These are phyloP conservation scores for Seriola dumerili DNA, from an alignment of 2,113 vertebrate genomes.

Conservation along the genomic window DNA sequence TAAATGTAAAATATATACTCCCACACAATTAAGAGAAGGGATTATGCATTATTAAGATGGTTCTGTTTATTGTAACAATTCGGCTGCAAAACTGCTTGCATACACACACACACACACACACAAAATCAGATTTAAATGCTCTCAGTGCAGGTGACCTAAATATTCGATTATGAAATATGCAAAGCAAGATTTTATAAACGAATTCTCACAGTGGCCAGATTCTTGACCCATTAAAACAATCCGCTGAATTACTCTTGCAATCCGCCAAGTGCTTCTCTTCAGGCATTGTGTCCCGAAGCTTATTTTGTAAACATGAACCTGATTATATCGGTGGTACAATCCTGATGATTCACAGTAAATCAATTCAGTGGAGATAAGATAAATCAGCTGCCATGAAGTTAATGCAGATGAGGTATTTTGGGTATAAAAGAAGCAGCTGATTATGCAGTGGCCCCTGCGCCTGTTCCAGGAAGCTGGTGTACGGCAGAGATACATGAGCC, in stretches of 20 bases:
- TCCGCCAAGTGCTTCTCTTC: conserved; percentile 46
- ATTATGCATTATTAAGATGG: conserved; percentile 49
- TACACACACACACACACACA: not conserved
- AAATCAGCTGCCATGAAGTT: conserved; percentile 59
- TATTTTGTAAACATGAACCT: conserved; percentile 72
- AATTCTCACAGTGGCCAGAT: conserved; percentile 52
- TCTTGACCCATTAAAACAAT: conserved; percentile 59
- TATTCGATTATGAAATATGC: conserved; percentile 64
- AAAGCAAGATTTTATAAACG: conserved; percentile 51
- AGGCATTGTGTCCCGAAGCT: conserved; percentile 56
- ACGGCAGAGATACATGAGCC: conserved; percentile 55
- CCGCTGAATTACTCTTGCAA: conserved; percentile 35
- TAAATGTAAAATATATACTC: conserved; percentile 52
- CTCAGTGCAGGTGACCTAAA: conserved; percentile 57
- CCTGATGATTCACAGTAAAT: conserved; percentile 66
- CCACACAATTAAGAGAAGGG: conserved; percentile 47
- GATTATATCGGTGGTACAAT: conserved; percentile 60
- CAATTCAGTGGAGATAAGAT: conserved; percentile 63
- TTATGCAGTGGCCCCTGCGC: conserved; percentile 62
- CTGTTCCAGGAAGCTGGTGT: conserved; percentile 58
- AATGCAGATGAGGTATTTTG: conserved; percentile 76
- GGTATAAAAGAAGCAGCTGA: conserved; percentile 64
- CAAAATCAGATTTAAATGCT: conserved; percentile 28
- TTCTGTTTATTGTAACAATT: conserved; percentile 45
- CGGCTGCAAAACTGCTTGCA: conserved; percentile 9